Evolutionary conservation across 2,888 invertebrate genomes (phyloP), one percentile per base, ranked within the genome.

Genomic region (Ectemnius cavifrons): DNA sequence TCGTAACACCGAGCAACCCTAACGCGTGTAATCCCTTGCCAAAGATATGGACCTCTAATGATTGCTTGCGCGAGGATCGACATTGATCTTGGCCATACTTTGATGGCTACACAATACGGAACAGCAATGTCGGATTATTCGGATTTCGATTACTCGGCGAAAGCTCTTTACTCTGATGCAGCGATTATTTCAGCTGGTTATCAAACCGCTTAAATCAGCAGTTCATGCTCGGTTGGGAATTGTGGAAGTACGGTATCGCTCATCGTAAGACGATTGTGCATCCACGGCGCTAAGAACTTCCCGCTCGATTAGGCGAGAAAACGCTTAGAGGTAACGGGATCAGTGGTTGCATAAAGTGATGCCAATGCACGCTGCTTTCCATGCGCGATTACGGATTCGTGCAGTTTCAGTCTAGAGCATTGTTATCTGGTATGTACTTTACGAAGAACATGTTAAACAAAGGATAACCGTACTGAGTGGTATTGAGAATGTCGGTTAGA

Each of bases 1-100:
- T 59, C 37, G 28, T 63, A 46, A 37, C 37, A 37, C 37, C 49
- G 46, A 45, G 27, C 58, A 8, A 14, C 27, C 27, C 14, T 0
- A 16, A 14, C 20, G 6, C 16, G 45, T 61, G 59, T 67, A 71
- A 75, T 79, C 62, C 59, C 56, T 16, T 18, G 60, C 56, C 61
- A 8, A 28, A 70, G 67, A 72, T 77, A 74, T 60, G 18, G 62
- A 52, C 61, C 65, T 57, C 18, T 57, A 69, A 70, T 61, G 65
- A 63, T 67, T 20, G 72, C 45, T 67, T 63, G 71, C 63, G 67
- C 58, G 64, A 61, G 37, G 47, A 49, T 27, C 37, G 16, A 14
- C 16, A 45, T 57, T 46, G 52, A 37, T 37, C 60, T 46, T 58
- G 66, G 56, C 66, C 61, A 52, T 4, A 52, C 8, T 37, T 37